Evolutionary conservation across 2,888 invertebrate genomes (phyloP), one percentile per base, ranked within the genome.

Genomic region (Sarcophaga carnaria): DNA sequence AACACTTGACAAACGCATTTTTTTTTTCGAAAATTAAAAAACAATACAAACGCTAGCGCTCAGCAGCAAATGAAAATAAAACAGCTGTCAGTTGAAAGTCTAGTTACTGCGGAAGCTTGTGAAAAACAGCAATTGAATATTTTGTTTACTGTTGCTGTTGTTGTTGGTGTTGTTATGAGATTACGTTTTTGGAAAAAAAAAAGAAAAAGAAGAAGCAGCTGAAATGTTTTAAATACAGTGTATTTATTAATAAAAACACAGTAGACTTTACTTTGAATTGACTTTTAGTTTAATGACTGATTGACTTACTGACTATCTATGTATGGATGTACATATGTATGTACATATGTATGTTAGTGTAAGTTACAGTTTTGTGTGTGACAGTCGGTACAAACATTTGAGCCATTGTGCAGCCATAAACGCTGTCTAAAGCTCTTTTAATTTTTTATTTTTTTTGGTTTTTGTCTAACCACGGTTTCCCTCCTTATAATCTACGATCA

Each of bases 401-500:
- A 62, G 62, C 22, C 22, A 62, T 62, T 20, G 22, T 62, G 22
- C 62, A 62, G 82, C 75, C 12, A 17, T 14, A 54, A 54, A 54
- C 54, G 17, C 17, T 54, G 54, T 54, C 14, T 12, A 54, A 54
- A 54, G 54, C 54, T 54, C 17, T 54, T 49, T 54, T 3, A 14
- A 14, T 54, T 54, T 54, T 54, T 54, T 54, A 4, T 1, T 54
- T 54, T 14, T 54, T 54, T 54, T 54, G 12, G 1, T 54, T 12
- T 76, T 76, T 45, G 64, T 59, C 63, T 76, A 76, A 70, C 76
- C 82, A 82, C 70, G 54, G 76, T 59, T 54, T 54, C 20, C 75
- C 81, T 54, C 54, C 54, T 14, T 54, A 54, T 54, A 69, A 69
- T 62, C 74, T 67, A 49, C 80, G 76, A 63, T 54, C 76, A 59